Percentiles rank a stretch among this genome's conserved stretches.
Conservation (phyloP, 2,888 invertebrate species). For the Bugula neritina region DNA sequence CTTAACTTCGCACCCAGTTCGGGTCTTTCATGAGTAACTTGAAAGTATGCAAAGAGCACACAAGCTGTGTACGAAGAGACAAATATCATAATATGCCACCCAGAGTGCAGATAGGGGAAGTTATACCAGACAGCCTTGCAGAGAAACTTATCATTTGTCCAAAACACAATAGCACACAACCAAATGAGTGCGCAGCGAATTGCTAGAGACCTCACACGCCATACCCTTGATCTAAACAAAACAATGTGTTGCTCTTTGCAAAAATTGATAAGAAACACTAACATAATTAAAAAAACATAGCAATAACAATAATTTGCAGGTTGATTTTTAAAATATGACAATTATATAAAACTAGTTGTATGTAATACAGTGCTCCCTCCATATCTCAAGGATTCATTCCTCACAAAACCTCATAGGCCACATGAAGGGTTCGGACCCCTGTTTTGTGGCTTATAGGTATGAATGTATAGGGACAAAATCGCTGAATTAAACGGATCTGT, state of each 20-base stretch:
- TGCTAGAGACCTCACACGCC: conserved; percentile 65
- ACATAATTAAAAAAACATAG: not conserved
- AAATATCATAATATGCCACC: conserved; percentile 77
- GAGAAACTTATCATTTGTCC: conserved; percentile 72
- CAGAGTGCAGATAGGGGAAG: conserved; percentile 75
- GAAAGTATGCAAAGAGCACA: conserved; percentile 73
- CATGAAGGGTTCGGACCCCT: too few relatives aligned
- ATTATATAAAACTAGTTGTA: not conserved
- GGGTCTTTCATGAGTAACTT: conserved; percentile 54
- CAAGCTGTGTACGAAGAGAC: conserved; percentile 71
- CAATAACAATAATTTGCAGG: not conserved
- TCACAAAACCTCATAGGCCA: too few relatives aligned
- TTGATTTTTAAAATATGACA: not conserved
- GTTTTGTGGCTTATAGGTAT: too few relatives aligned
- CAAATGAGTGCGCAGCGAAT: conserved; percentile 66
- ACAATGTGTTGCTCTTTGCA: too few relatives aligned
- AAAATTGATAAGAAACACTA: too few relatives aligned
- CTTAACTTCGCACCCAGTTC: conserved; percentile 2
- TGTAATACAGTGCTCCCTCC: too few relatives aligned
- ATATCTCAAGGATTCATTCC: too few relatives aligned
- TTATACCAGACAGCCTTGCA: conserved; percentile 71
- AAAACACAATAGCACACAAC: conserved; percentile 67
- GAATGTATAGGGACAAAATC: too few relatives aligned
- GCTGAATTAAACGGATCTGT: too few relatives aligned
- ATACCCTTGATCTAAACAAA: conserved; percentile 42